phyloP scores from a whole-genome alignment of 2,113 vertebrate species.

The Zapornia atra region DNA sequence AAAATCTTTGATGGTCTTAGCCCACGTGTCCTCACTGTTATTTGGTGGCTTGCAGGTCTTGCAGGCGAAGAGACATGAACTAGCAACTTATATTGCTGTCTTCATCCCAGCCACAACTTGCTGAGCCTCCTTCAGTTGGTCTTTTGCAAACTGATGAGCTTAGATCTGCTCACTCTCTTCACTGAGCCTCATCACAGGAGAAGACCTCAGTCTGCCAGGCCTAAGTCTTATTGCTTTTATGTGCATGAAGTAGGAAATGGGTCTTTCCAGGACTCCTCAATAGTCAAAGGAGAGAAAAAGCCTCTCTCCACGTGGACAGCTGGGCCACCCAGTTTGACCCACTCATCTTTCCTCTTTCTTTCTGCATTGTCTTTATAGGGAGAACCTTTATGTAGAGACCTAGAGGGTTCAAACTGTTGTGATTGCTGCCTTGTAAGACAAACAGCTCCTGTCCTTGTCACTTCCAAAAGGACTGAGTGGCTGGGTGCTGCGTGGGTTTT shows the following conservation, averaged over 20 bases:
- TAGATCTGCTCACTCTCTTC: background rate
- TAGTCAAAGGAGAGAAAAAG: background rate
- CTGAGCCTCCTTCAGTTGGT: background rate
- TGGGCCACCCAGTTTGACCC: background rate
- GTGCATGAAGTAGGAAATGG: background rate
- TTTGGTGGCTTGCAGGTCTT: background rate
- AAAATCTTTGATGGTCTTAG: background rate
- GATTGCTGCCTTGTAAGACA: background rate
- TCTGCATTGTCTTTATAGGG: background rate
- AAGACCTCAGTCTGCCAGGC: background rate
- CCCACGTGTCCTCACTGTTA: fast-evolving
- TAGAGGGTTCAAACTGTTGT: background rate
- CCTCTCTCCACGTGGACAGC: background rate
- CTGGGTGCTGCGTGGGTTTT: background rate
- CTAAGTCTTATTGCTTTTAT: background rate
- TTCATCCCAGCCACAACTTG: background rate
- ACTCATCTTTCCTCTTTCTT: background rate
- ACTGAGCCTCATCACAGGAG: background rate
- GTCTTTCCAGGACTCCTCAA: background rate
- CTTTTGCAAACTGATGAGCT: background rate
- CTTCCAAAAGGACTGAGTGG: background rate
- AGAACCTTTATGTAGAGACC: background rate
- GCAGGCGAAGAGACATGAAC: background rate
- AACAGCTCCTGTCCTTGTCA: background rate
- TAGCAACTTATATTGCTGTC: background rate